A percentile compares a stretch with the other conserved stretches of the same genome.
Conservation (phyloP, 2,797 vertebrate species). For the Cryptoblepharus egeriae region DNA sequence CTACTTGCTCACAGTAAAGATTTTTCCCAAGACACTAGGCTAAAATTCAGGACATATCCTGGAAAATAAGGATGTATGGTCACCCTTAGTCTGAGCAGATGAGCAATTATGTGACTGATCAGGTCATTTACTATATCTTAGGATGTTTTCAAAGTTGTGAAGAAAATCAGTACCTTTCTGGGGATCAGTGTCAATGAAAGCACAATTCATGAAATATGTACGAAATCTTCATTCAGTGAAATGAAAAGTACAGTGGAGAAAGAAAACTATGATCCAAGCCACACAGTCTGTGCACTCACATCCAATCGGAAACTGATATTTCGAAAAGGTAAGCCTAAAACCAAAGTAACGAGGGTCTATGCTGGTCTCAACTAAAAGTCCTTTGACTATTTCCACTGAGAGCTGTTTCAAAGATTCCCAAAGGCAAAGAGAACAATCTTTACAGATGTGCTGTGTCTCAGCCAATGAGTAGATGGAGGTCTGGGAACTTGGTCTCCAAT, state of each 20-base stretch:
- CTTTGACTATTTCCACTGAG: not conserved
- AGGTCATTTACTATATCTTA: constrained; percentile 17
- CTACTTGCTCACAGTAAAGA: too few relatives aligned
- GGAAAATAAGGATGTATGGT: too few relatives aligned
- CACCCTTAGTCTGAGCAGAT: too few relatives aligned
- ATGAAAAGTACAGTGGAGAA: constrained; percentile 74
- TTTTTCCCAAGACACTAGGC: too few relatives aligned
- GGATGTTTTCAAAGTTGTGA: constrained; percentile 66
- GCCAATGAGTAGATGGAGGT: not conserved
- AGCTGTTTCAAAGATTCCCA: not conserved
- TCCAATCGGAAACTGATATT: constrained; percentile 73
- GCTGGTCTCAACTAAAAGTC: not conserved
- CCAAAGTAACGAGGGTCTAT: accelerated
- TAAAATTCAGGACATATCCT: too few relatives aligned
- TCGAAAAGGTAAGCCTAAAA: constrained; percentile 67
- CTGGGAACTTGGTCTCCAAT: not conserved
- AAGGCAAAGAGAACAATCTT: not conserved
- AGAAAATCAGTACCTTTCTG: constrained; percentile 65
- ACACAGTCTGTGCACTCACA: constrained; percentile 72
- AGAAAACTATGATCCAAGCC: constrained; percentile 58
- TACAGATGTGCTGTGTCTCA: not conserved
- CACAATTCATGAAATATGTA: constrained; percentile 67
- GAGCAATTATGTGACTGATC: not conserved
- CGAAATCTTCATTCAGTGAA: constrained; percentile 73
- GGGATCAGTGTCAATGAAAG: constrained; percentile 55